Base-by-base conservation (phyloP, 2,888 invertebrate genomes). In the Tanypteryx hageni region DNA sequence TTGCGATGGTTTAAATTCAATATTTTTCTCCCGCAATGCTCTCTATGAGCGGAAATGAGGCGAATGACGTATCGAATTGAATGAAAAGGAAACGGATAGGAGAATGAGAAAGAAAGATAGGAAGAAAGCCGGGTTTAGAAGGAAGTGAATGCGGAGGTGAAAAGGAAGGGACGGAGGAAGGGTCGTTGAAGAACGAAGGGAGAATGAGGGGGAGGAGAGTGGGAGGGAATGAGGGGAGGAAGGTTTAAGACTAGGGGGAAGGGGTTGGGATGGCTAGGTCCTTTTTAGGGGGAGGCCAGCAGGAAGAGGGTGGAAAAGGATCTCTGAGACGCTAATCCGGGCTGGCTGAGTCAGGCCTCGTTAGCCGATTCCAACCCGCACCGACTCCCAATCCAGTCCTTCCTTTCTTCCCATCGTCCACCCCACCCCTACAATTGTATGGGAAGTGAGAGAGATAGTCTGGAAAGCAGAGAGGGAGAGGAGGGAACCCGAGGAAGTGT, bases 321-420 rank as follows among this genome's bases (percentile, higher is more conserved):
- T 89, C 64, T 89, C 64, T 18, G n/a, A 89, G 89, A 89, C 89
- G 89, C 89, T 89, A 89, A 89, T 89, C 89, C 89, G 31, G 64
- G 56, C 27, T 61, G 89, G 64, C 89, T 89, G 89, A 89, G 89
- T 89, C 89, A 89, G 89, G 64, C 22, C 89, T 89, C 89, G 89
- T 89, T 89, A 89, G 89, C 58, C 89, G 89, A 89, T 64, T 64
- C 89, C 89, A 44, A 89, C 44, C 86, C 27, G 18, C 27, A 59
- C 59, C 61, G 61, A 61, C 44, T 27, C 61, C 59, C 31, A 59
- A 61, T 64, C 59, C 89, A 61, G n/a, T 61, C 64, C 86, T 89
- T 89, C 61, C 44, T 44, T 64, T n/a, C 14, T 57, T 8, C 85
- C 22, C 59, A 9, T 8, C 56, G 57, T 8, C 13, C 85, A 18